These are phyloP conservation scores for Emydocephalus ijimae DNA, from an alignment of 2,113 vertebrate genomes.

Conservation along the genomic window DNA sequence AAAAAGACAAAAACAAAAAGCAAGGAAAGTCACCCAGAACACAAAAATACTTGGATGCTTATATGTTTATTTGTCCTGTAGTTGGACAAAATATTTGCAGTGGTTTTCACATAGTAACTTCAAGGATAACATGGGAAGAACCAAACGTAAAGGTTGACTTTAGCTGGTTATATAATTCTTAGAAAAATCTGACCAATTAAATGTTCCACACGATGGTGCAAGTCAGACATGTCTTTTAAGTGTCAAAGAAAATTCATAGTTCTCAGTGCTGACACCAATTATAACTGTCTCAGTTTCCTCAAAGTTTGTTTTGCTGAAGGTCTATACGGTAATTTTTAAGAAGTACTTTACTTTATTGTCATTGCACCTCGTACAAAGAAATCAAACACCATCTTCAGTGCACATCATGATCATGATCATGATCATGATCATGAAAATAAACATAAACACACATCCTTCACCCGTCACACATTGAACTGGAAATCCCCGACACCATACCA, in stretches of 20 bases:
- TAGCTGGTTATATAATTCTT: not conserved
- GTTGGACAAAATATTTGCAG: not conserved
- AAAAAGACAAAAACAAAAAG: not conserved
- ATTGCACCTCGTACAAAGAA: too few species aligned
- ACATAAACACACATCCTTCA: too few species aligned
- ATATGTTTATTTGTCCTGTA: not conserved
- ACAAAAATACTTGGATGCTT: not conserved
- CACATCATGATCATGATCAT: too few species aligned
- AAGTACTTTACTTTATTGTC: not conserved
- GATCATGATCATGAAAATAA: too few species aligned
- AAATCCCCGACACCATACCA: too few species aligned
- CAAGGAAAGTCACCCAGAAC: not conserved
- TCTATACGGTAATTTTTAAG: not conserved
- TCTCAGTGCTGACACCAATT: not conserved
- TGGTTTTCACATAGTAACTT: not conserved
- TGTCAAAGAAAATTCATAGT: not conserved
- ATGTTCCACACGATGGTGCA: not conserved
- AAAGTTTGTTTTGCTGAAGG: not conserved
- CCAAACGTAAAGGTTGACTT: not conserved
- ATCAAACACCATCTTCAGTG: too few species aligned
- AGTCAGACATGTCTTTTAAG: not conserved
- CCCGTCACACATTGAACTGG: too few species aligned
- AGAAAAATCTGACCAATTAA: not conserved
- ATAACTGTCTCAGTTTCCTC: not conserved
- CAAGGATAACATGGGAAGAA: not conserved